Percentiles rank a stretch among this genome's conserved stretches.
Conservation (phyloP, 2,797 vertebrate genomes). For the Myotis planiceps region DNA sequence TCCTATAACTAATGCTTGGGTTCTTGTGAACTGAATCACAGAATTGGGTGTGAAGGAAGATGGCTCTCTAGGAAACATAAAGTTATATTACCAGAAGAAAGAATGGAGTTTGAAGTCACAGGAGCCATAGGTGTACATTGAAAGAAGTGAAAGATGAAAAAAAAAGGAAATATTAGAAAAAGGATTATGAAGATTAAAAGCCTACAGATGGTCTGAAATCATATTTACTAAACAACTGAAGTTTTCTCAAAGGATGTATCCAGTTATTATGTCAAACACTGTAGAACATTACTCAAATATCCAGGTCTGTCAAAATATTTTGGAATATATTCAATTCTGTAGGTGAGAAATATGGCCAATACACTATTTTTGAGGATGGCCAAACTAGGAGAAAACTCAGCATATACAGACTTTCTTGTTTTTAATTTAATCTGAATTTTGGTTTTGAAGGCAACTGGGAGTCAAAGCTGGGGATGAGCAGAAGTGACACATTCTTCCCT, state of each 20-base stretch:
- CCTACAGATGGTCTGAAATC: neutral
- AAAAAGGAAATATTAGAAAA: neutral
- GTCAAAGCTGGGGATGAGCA: neutral
- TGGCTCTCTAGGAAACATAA: neutral
- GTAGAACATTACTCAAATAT: neutral
- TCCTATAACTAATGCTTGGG: neutral
- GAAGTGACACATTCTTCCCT: neutral
- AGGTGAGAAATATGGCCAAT: slow-evolving; percentile 2
- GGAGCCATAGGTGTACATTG: neutral
- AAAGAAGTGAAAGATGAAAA: neutral
- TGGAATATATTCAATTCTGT: neutral
- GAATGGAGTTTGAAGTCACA: neutral
- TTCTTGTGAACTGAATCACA: neutral
- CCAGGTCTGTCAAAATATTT: neutral
- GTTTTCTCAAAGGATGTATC: neutral
- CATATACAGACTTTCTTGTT: neutral
- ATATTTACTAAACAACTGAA: neutral
- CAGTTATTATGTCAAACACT: neutral
- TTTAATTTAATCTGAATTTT: slow-evolving; percentile 3
- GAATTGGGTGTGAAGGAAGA: neutral
- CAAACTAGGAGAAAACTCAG: neutral
- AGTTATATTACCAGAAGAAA: slow-evolving; percentile 1
- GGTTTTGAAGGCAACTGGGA: neutral
- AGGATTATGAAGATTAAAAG: slow-evolving; percentile 10
- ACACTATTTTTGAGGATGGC: neutral